phyloP scores from a whole-genome alignment of 2,797 vertebrate genomes.

The Hemibagrus guttatus region DNA sequence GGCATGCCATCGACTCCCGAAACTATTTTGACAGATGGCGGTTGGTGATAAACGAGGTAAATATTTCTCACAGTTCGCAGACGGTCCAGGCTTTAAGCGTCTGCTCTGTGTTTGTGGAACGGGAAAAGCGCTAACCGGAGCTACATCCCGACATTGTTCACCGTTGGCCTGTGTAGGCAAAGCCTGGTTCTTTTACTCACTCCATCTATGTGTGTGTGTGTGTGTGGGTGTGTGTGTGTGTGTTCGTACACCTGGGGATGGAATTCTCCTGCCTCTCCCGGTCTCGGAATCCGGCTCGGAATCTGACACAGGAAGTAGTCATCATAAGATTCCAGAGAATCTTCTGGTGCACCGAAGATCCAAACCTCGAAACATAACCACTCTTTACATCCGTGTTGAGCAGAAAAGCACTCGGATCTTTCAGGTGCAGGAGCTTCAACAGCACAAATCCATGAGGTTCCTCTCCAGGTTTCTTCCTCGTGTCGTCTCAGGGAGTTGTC shows the following conservation, averaged over 20 bases:
- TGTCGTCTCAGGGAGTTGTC: too few relatives aligned
- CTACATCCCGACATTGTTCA: conserved; percentile 35
- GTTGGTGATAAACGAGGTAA: conserved; percentile 62
- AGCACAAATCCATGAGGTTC: background rate
- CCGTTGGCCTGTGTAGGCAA: conserved; percentile 38
- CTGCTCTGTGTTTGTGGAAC: conserved; percentile 38
- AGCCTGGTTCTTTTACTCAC: background rate
- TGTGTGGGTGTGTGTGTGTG: background rate
- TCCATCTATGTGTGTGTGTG: background rate
- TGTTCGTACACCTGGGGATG: background rate
- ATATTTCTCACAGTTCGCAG: conserved; percentile 57
- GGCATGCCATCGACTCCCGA: conserved; percentile 52
- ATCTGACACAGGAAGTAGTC: background rate
- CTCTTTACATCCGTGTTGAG: background rate
- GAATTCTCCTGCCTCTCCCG: background rate
- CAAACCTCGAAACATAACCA: background rate
- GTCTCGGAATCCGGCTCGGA: background rate
- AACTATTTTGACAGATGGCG: conserved; percentile 66
- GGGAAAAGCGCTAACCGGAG: conserved; percentile 23
- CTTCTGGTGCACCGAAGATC: background rate
- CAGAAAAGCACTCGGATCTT: background rate
- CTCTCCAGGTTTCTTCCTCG: background rate
- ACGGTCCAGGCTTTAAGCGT: conserved; percentile 43
- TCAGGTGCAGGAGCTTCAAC: background rate
- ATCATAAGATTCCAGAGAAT: too few relatives aligned